Evolutionary conservation across 2,113 vertebrate genomes (phyloP).

Genomic region (Hemiprocne comata): DNA sequence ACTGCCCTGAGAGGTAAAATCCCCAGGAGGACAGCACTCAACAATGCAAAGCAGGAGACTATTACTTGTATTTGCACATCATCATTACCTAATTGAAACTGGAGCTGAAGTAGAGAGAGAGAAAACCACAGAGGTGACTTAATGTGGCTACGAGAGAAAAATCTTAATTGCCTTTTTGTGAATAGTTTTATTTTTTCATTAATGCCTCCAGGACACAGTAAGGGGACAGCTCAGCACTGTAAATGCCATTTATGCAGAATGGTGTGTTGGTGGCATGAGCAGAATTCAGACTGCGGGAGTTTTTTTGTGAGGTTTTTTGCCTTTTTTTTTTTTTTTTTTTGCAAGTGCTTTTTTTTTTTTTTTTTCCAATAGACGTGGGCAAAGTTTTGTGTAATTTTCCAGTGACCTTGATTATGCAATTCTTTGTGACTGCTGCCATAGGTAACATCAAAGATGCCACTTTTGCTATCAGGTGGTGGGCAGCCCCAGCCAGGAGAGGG

Average conservation of each 20-base stretch:
- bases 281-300: neutral
- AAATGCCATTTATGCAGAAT: neutral
- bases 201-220: neutral
- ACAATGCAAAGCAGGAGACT: neutral
- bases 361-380: conserved; percentile 33
- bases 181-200: neutral
- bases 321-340: neutral
- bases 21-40: neutral
- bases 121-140: neutral
- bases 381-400: conserved; percentile 75
- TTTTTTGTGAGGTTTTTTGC: neutral
- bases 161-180: neutral
- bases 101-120: neutral
- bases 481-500: neutral
- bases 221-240: neutral
- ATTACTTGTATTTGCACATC: neutral
- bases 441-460: conserved; percentile 51
- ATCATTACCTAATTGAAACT: neutral
- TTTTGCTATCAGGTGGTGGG: conserved; percentile 13
- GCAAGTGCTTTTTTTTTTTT: neutral
- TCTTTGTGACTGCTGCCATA: conserved; percentile 26
- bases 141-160: neutral
- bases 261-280: neutral
- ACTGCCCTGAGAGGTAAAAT: neutral
- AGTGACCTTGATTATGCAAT: conserved; percentile 68